Evolutionary conservation across 2,113 vertebrate genomes (phyloP).

Genomic region (Nasalis larvatus): DNA sequence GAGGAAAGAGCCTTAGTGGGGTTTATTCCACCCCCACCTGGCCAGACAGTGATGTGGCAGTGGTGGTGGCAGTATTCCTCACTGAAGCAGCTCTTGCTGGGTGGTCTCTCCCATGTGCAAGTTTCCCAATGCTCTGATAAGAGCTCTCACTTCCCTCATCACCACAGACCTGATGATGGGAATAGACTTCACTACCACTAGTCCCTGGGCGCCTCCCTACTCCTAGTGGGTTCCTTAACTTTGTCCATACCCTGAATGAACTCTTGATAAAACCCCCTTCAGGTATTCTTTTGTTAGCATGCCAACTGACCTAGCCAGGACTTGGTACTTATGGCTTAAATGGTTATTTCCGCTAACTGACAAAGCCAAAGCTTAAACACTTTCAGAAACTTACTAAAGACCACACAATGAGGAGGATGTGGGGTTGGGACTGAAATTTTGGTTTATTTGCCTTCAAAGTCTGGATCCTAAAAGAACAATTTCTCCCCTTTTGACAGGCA

Average conservation of each 20-base stretch:
- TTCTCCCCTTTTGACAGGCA: background rate
- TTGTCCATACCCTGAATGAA: background rate
- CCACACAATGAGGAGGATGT: background rate
- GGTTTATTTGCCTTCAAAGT: background rate
- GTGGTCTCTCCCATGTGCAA: background rate
- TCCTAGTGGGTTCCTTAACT: background rate
- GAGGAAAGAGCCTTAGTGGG: background rate
- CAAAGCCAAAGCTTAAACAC: background rate
- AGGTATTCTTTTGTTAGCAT: background rate
- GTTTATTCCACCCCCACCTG: background rate
- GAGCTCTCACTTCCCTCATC: background rate
- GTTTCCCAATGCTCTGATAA: background rate
- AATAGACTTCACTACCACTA: background rate
- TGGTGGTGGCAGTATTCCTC: background rate
- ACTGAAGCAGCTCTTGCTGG: background rate
- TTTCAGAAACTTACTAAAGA: conserved; percentile 8
- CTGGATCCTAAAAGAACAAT: background rate
- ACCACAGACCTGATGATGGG: background rate
- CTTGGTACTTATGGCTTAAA: background rate
- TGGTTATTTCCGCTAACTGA: background rate
- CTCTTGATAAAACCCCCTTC: background rate
- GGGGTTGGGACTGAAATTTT: background rate
- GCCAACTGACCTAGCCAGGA: background rate
- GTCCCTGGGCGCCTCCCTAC: background rate
- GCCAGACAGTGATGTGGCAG: background rate